Percentiles rank a stretch among this genome's conserved stretches.
Conservation (phyloP, 2,797 vertebrate genomes). For the Xenopus petersii region DNA sequence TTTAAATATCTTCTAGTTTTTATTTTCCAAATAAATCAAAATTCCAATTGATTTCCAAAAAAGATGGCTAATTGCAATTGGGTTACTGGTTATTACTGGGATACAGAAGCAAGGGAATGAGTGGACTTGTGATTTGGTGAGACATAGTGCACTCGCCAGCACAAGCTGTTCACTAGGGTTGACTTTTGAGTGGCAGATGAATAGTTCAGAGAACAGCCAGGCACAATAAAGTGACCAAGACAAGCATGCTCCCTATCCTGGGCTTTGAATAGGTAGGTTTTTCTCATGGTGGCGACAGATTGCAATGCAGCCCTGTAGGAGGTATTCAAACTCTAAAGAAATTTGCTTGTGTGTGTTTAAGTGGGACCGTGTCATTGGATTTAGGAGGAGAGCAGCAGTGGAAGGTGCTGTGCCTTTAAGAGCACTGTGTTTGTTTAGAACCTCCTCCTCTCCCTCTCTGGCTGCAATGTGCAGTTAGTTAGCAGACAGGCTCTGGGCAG, state of each 20-base stretch:
- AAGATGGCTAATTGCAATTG: too few species aligned
- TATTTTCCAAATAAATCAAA: too few species aligned
- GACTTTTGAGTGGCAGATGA: constrained; percentile 39
- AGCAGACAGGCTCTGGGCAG: constrained; percentile 42
- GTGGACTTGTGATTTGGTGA: too few species aligned
- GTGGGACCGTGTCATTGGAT: constrained; percentile 42
- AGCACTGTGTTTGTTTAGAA: constrained; percentile 41
- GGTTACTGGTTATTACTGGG: too few species aligned
- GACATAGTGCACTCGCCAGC: not conserved
- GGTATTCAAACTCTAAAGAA: constrained; percentile 38
- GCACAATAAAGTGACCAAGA: constrained; percentile 33
- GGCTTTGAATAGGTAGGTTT: constrained; percentile 23
- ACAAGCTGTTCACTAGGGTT: constrained; percentile 16
- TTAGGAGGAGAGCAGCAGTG: constrained; percentile 13
- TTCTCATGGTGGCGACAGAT: constrained; percentile 42
- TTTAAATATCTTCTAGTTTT: too few species aligned
- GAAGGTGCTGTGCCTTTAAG: constrained; percentile 47
- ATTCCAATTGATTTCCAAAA: too few species aligned
- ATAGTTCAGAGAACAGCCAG: constrained; percentile 31
- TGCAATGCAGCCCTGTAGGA: constrained; percentile 55
- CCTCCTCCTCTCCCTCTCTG: constrained; percentile 34
- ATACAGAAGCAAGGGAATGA: too few species aligned
- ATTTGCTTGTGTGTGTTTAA: constrained; percentile 42
- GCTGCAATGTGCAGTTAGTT: constrained; percentile 48
- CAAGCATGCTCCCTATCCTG: constrained; percentile 31